Percentiles rank a stretch among this genome's conserved stretches.
Conservation (phyloP, 2,888 invertebrate species). For the Lasius platythorax region DNA sequence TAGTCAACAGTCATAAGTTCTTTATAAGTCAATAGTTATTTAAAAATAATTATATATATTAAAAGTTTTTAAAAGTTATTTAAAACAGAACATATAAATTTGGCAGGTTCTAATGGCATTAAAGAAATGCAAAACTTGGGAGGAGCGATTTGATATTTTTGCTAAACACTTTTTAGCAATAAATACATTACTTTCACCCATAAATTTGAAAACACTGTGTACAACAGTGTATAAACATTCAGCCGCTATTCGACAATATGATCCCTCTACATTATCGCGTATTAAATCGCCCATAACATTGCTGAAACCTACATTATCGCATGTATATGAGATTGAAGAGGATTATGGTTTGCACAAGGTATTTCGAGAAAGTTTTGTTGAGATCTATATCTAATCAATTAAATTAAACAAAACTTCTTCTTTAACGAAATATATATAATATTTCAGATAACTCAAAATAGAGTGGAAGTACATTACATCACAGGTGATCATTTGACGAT, state of each 20-base stretch:
- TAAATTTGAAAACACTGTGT: neutral
- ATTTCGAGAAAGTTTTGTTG: neutral
- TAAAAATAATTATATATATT: neutral
- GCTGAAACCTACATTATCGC: neutral
- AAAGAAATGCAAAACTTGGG: neutral
- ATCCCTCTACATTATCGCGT: neutral
- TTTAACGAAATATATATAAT: neutral
- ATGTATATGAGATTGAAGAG: neutral
- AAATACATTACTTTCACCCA: neutral
- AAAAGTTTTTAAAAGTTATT: neutral
- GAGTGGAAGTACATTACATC: neutral
- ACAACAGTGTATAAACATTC: neutral
- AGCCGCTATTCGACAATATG: neutral
- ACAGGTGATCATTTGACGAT: neutral
- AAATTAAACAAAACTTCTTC: neutral
- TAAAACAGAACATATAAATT: neutral
- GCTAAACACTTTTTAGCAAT: neutral
- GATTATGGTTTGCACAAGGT: neutral
- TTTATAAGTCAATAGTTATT: neutral
- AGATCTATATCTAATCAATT: neutral
- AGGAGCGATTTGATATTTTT: neutral
- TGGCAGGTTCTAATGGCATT: neutral
- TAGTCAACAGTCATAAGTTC: too few species aligned
- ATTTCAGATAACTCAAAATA: neutral
- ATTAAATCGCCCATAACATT: conserved; percentile 1